phyloP scores from a whole-genome alignment of 2,113 vertebrate genomes.

The Anas platyrhynchos region DNA sequence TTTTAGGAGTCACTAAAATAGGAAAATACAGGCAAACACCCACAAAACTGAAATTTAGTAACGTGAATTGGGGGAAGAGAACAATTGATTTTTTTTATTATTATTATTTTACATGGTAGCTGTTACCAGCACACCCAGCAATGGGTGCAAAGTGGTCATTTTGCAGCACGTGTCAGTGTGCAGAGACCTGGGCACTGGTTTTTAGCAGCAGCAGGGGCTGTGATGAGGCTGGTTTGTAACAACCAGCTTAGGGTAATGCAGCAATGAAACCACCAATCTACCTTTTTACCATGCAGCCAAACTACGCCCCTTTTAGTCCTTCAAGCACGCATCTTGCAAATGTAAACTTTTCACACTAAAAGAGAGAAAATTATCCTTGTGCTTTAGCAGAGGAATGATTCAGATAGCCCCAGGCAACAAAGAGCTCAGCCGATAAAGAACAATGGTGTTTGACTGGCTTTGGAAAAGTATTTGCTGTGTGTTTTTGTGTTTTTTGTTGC shows the following conservation, averaged over 20 bases:
- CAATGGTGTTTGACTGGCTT: neutral
- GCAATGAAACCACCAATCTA: neutral
- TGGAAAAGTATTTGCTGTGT: neutral
- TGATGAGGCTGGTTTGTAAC: neutral
- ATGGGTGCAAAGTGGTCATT: neutral
- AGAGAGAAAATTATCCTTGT: constrained; percentile 5
- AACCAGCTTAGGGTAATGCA: neutral
- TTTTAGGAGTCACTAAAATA: neutral
- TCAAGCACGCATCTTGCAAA: neutral
- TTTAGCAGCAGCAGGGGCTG: neutral
- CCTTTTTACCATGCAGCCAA: neutral
- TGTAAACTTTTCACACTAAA: neutral
- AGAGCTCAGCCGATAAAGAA: neutral
- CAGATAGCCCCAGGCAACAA: constrained; percentile 44
- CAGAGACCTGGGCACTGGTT: neutral
- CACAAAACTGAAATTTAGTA: neutral
- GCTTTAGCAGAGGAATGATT: constrained; percentile 18
- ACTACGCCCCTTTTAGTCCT: neutral
- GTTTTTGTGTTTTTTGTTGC: no score
- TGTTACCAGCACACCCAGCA: neutral
- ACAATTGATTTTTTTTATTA: neutral
- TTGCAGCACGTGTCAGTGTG: neutral
- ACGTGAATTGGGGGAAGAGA: neutral
- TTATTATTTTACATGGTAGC: no score
- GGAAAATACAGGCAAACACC: neutral